Conservation (phyloP, 2,888 invertebrate genomes). For the Megastigmus dorsalis region DNA sequence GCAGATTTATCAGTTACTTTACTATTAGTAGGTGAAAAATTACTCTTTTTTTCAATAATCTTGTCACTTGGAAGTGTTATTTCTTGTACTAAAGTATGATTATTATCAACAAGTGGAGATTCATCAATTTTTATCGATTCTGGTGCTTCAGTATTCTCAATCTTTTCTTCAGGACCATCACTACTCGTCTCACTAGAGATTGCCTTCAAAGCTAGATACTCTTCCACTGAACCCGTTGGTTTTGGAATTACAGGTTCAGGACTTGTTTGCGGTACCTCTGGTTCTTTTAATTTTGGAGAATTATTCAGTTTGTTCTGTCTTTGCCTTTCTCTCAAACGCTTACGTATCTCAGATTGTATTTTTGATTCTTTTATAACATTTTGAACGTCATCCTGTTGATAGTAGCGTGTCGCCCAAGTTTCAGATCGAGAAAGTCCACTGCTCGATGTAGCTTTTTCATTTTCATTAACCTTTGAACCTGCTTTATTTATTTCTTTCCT, state of each 20-base stretch:
- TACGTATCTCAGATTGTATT: slow-evolving; percentile 73
- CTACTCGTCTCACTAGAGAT: not conserved
- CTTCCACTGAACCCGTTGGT: slow-evolving; percentile 71
- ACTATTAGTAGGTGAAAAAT: not conserved
- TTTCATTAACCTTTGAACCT: slow-evolving; percentile 4
- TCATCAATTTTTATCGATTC: not conserved
- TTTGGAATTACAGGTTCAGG: slow-evolving; percentile 47
- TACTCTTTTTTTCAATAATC: not conserved
- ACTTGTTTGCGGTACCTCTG: slow-evolving; percentile 43
- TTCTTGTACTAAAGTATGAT: not conserved
- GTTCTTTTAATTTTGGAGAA: slow-evolving; percentile 59
- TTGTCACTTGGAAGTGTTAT: not conserved
- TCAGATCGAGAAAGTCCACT: slow-evolving; percentile 57
- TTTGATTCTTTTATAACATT: slow-evolving; percentile 73
- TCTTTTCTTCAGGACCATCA: not conserved
- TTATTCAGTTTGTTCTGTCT: slow-evolving; percentile 67
- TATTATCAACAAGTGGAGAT: not conserved
- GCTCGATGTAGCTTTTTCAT: slow-evolving; percentile 32
- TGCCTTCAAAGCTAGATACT: slow-evolving; percentile 70
- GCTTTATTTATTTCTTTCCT: slow-evolving; percentile 12
- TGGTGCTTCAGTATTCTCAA: not conserved
- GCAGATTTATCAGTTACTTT: not conserved
- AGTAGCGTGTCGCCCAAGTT: slow-evolving; percentile 73
- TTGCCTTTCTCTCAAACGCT: slow-evolving; percentile 71
- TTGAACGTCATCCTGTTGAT: slow-evolving; percentile 72